phyloP scores from a whole-genome alignment of 2,888 invertebrate genomes.

The Drosophila monieri region DNA sequence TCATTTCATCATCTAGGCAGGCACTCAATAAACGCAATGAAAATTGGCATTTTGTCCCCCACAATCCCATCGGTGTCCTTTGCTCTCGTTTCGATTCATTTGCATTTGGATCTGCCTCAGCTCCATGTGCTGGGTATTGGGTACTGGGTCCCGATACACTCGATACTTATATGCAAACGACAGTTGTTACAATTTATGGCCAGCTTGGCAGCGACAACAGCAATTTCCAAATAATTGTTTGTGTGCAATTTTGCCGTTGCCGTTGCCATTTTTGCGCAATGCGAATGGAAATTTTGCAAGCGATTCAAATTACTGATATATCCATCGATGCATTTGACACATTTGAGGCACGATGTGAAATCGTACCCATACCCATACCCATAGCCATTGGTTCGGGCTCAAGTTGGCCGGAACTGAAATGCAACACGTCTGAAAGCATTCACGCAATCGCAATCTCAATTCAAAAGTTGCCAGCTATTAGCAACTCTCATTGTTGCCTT shows the following conservation, averaged over 20 bases:
- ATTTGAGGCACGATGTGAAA: conserved; percentile 47
- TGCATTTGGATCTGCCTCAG: conserved; percentile 45
- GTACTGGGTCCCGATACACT: neutral
- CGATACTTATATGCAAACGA: conserved; percentile 65
- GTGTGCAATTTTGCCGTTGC: conserved; percentile 48
- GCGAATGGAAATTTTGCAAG: conserved; percentile 59
- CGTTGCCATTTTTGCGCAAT: conserved; percentile 60
- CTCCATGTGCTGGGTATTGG: neutral
- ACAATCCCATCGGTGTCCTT: conserved; percentile 7
- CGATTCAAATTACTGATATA: conserved; percentile 65
- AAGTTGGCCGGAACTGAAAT: conserved; percentile 46
- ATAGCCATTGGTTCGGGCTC: neutral
- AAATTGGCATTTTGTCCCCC: conserved; percentile 57
- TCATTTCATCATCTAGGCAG: conserved; percentile 55
- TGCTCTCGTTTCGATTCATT: conserved; percentile 19
- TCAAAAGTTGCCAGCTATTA: conserved; percentile 62
- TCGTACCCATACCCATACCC: conserved; percentile 12
- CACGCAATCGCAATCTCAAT: conserved; percentile 47
- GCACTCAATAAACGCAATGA: conserved; percentile 60
- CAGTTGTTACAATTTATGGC: conserved; percentile 75
- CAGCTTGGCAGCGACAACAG: conserved; percentile 46
- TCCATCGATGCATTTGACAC: conserved; percentile 72
- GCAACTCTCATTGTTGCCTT: conserved; percentile 54
- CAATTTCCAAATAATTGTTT: conserved; percentile 51
- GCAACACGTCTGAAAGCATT: conserved; percentile 49